Percentiles rank a stretch among this genome's conserved stretches.
These are phyloP conservation scores for Cinclus cinclus DNA, from an alignment of 2,113 vertebrate genomes.

Conservation along the genomic window DNA sequence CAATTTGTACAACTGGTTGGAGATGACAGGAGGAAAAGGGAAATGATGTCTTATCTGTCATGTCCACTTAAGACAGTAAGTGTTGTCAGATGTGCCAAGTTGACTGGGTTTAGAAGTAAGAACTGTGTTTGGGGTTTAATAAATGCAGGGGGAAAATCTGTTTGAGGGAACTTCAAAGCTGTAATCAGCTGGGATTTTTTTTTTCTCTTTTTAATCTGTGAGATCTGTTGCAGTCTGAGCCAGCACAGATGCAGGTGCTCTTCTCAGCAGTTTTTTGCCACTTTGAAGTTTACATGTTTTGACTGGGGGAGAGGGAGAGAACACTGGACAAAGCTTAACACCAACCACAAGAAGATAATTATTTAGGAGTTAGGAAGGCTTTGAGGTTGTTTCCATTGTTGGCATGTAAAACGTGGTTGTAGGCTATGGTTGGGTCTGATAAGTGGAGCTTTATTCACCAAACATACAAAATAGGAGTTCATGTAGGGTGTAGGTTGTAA, in stretches of 20 bases:
- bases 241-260: conserved; percentile 1
- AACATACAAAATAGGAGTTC: neutral
- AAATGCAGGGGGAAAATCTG: neutral
- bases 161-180: neutral
- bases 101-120: neutral
- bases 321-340: neutral
- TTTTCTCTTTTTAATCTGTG: neutral
- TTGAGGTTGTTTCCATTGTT: neutral
- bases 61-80: neutral
- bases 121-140: neutral
- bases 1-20: neutral
- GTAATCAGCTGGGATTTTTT: neutral
- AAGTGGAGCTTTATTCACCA: neutral
- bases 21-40: neutral
- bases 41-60: neutral
- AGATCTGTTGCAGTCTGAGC: conserved; percentile 13
- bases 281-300: conserved; percentile 15
- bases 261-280: neutral
- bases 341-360: neutral
- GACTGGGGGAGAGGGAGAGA: neutral
- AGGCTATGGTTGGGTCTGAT: neutral
- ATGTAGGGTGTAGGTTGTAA: neutral
- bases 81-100: neutral
- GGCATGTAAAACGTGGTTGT: neutral
- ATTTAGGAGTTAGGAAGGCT: neutral